Base-by-base conservation (phyloP, 2,113 vertebrate genomes). In the Carollia perspicillata region DNA sequence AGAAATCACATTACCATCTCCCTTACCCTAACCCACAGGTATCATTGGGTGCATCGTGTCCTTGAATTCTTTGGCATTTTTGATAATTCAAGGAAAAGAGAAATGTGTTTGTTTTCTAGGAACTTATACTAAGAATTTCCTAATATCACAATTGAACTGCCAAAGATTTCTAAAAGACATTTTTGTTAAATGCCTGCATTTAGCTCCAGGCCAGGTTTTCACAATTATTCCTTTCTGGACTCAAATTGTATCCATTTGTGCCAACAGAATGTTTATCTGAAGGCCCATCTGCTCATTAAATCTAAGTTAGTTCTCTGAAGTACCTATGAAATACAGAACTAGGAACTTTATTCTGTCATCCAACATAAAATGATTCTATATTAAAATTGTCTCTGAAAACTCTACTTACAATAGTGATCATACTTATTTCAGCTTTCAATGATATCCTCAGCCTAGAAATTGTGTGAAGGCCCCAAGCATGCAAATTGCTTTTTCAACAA, bases 101-200 rank as follows among this genome's bases (percentile, higher is more conserved):
- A 9, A 90, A 37, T 75, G 30, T 12, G 26, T 35, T 63, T 90
- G 28, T 74, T 83, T 95, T 90, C 91, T 83, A 90, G 5, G 58
- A 96, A 90, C 4, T 30, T 90, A 77, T 89, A 65, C 40, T 30
- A 94, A 95, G 81, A 72, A 66, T 81, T 95, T 94, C 65, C 26
- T 75, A 81, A 60, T 68, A 63, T 30, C 26, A 69, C 9, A 40
- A 30, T 68, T 4, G 7, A 78, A 84, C n/a, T 72, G n/a, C 44
- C 80, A 88, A 71, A 40, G 10, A 58, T 81, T 93, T 93, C 42
- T 78, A 78, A 93, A 94, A 60, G 9, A 74, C 44, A 47, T 77
- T 78, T 77, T 66, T 87, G 6, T 53, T 71, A 53, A 90, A 74
- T n/a, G 20, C 40, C 53, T 33, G 60, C 40, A n/a, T 18, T 72